Percentiles rank a stretch among this genome's conserved stretches.
Conservation (phyloP, 37 sponge, comb jelly and placozoan species). For the Haliclona indistincta region DNA sequence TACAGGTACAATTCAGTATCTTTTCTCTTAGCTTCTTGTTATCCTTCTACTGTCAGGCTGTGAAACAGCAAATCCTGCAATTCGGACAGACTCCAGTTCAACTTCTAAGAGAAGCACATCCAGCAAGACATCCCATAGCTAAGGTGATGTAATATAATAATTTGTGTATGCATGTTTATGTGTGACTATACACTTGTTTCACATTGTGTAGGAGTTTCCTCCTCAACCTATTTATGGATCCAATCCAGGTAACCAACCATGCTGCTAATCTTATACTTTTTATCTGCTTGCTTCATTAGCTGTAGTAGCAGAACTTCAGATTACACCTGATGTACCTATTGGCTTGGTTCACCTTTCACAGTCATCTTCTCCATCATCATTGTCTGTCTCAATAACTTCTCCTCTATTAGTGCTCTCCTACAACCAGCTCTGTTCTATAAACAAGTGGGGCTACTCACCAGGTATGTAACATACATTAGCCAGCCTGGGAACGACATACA, state of each 20-base stretch:
- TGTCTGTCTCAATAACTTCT: background rate
- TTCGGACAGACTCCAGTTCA: constrained; percentile 93
- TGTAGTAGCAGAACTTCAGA: constrained; percentile 34
- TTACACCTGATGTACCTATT: constrained; percentile 70
- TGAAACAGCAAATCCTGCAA: constrained; percentile 82
- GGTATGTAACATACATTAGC: too few species aligned
- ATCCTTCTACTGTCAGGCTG: constrained; percentile 57
- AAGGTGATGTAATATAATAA: background rate
- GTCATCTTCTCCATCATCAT: too few species aligned
- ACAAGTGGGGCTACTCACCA: constrained; percentile 54
- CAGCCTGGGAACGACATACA: too few species aligned
- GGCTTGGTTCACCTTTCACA: constrained; percentile 42
- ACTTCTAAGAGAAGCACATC: constrained; percentile 82
- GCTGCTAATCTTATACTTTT: too few species aligned
- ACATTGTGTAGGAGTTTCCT: constrained; percentile 14
- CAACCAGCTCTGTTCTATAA: constrained; percentile 69
- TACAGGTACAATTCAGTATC: constrained; percentile 67
- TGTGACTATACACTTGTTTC: background rate
- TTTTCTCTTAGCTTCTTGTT: too few species aligned
- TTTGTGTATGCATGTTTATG: background rate
- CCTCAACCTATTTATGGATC: constrained; percentile 40
- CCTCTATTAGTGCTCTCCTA: constrained; percentile 47
- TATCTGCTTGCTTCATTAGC: too few species aligned
- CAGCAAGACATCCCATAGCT: constrained; percentile 35
- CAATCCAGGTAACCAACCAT: constrained; percentile 42